phyloP scores from a whole-genome alignment of 1,140 invertebrate species.

The Cardiocondyla obscurior region DNA sequence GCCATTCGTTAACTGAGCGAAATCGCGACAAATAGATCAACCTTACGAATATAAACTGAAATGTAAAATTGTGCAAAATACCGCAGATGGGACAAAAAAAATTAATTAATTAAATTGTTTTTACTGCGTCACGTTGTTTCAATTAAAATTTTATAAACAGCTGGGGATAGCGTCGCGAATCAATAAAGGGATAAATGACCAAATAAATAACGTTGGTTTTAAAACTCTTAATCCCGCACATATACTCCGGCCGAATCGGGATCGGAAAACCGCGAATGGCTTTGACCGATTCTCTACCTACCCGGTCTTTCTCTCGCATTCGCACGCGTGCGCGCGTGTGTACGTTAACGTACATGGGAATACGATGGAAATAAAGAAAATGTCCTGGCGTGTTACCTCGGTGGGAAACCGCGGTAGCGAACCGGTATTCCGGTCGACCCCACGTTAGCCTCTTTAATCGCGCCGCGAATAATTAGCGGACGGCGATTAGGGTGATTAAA shows the following conservation, averaged over 20 bases:
- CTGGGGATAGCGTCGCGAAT: not conserved
- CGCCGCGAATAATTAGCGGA: conserved; percentile 77
- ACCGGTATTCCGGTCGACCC: conserved; percentile 27
- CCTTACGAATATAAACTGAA: not conserved
- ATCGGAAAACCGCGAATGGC: conserved; percentile 14
- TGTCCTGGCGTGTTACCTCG: conserved; percentile 22
- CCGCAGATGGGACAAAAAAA: not conserved
- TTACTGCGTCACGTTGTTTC: not conserved
- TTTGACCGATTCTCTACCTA: not conserved
- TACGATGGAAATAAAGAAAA: conserved; percentile 67
- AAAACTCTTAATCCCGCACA: conserved; percentile 71
- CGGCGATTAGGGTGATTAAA: conserved; percentile 76
- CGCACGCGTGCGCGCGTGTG: no score
- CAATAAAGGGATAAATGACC: conserved; percentile 50
- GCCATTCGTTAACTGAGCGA: not conserved
- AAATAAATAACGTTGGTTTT: conserved; percentile 54
- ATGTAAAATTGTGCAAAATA: not conserved
- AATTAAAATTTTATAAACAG: conserved; percentile 17
- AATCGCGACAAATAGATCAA: not conserved
- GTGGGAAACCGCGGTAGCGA: conserved; percentile 40
- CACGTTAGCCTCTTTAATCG: conserved; percentile 76
- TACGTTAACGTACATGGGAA: conserved; percentile 4
- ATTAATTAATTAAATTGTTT: not conserved
- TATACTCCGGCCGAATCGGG: conserved; percentile 58
- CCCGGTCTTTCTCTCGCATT: not conserved